A percentile compares a stretch with the other conserved stretches of the same genome.
These are phyloP conservation scores for Cirrhinus mrigala DNA, from an alignment of 2,797 vertebrate genomes.

Conservation along the genomic window DNA sequence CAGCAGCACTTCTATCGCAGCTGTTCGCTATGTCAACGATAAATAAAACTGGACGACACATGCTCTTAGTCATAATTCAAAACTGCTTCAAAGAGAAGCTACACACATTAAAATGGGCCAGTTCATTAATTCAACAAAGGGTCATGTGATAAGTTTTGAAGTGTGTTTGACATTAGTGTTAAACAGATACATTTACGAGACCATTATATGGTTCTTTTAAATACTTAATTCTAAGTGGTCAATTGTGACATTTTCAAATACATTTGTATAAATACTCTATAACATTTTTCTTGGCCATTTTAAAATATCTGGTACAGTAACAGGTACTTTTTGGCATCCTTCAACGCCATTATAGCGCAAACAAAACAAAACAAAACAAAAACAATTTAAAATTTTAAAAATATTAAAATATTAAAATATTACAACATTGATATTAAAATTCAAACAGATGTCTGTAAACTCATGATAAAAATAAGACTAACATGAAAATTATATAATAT, in stretches of 20 bases:
- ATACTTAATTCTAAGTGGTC: background rate
- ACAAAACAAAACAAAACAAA: background rate
- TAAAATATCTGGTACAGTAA: background rate
- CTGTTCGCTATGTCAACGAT: constrained; percentile 34
- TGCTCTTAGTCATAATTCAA: constrained; percentile 18
- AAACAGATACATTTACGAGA: background rate
- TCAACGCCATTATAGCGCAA: background rate
- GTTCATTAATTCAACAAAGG: constrained; percentile 8
- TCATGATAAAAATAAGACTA: background rate
- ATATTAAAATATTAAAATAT: too few species aligned
- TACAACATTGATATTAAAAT: background rate
- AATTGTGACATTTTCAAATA: too few species aligned
- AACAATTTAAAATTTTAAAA: background rate
- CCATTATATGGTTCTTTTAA: background rate
- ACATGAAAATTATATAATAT: too few species aligned
- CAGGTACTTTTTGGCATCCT: background rate
- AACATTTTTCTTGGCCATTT: background rate
- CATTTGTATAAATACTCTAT: too few species aligned
- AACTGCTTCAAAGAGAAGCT: background rate
- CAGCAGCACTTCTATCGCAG: constrained; percentile 31
- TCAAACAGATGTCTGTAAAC: background rate
- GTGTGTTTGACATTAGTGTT: background rate
- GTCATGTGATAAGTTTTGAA: background rate
- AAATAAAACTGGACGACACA: constrained; percentile 20
- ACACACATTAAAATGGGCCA: background rate